Base-by-base conservation (phyloP, 2,113 vertebrate genomes). In the Oreocharis arfaki region DNA sequence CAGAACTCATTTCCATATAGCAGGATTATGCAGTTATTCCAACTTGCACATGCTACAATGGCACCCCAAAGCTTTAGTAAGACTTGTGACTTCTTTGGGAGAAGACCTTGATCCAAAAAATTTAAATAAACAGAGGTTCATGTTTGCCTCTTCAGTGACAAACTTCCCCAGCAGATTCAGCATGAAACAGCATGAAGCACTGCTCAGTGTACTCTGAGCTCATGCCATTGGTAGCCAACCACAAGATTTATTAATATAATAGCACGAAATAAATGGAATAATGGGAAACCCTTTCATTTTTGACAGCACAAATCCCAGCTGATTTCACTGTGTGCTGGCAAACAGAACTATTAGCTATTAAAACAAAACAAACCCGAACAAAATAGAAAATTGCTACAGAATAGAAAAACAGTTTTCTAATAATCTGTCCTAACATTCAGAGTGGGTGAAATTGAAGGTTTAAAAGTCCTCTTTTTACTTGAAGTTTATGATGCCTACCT, bases 121-220 rank as follows among this genome's bases (percentile, higher is more conserved):
- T 22, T 68, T 82, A 86, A 68, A 52, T 67, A 39, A 79, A 84
- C 11, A 56, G 42, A 83, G 39, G 47, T 24, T 27, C 26, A 23
- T 26, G 3, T 90, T 67, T 92, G 24, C 49, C n/a, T 82, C 35
- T 87, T 82, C 10, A 16, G n/a, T 46, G 65, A 83, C 46, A 89
- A 79, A 44, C 41, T 87, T 57, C 42, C 22, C 41, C 22, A 68
- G 53, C 22, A 89, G 57, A 76, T 87, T 69, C 53, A 83, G 37
- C 47, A 18, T 13, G 32, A 56, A 94, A 50, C 46, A 82, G 28
- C 41, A 69, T 65, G 87, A 96, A 84, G 83, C 32, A 84, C 32
- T 94, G 28, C 61, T 89, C 56, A 46, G 24, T 84, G 87, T 41
- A 57, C 60, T 88, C 83, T 95, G 89, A 96, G 41, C 37, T 96